phyloP scores from a whole-genome alignment of 2,113 vertebrate species.

The Vidua macroura region DNA sequence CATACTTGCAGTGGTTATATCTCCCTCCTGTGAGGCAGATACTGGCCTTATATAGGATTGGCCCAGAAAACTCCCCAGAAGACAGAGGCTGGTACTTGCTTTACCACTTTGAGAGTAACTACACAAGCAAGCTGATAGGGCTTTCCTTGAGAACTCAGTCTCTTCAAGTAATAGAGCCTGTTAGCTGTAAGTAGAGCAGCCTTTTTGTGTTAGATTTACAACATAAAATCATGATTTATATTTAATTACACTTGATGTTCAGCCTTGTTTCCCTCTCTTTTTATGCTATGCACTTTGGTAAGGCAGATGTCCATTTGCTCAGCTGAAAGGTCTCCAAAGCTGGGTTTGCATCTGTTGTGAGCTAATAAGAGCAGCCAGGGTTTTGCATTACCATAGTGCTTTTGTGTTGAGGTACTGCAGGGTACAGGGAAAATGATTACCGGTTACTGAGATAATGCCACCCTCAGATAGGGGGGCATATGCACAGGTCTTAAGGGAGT shows the following conservation, averaged over 20 bases:
- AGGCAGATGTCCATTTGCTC: background rate
- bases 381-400: background rate
- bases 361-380: background rate
- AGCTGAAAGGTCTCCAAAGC: background rate
- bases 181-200: background rate
- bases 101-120: background rate
- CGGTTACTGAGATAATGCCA: background rate
- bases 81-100: background rate
- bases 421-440: background rate
- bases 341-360: background rate
- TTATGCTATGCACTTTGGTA: background rate
- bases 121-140: background rate
- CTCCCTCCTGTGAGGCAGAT: background rate
- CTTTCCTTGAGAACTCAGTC: background rate
- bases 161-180: background rate
- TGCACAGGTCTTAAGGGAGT: background rate
- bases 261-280: background rate
- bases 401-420: background rate
- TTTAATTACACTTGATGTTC: background rate
- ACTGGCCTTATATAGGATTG: background rate
- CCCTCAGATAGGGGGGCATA: background rate
- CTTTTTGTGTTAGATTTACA: background rate
- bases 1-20: background rate
- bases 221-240: background rate
- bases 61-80: background rate